Conservation (phyloP, 2,797 vertebrate species). For the Chromobotia macracanthus region DNA sequence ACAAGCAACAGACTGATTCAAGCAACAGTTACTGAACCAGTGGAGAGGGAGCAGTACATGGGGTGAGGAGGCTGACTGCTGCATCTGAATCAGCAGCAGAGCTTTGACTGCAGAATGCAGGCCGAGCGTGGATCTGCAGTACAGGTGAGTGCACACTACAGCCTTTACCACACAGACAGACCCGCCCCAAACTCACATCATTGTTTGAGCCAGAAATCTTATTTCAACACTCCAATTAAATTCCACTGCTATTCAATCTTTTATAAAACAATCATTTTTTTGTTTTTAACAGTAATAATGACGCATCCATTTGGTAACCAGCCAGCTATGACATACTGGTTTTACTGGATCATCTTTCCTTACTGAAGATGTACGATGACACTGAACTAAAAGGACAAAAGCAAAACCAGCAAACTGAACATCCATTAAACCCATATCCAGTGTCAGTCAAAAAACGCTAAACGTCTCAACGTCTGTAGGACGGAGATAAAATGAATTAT, state of each 20-base stretch:
- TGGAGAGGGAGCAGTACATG: neutral
- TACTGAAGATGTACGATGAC: neutral
- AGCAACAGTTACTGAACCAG: too few species aligned
- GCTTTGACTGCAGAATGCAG: neutral
- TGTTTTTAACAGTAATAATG: neutral
- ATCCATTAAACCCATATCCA: constrained; percentile 1
- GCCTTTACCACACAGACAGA: too few species aligned
- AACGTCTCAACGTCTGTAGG: neutral
- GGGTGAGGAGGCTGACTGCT: neutral
- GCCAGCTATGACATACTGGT: neutral
- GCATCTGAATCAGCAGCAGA: neutral
- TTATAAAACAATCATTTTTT: neutral
- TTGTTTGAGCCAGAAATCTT: too few species aligned
- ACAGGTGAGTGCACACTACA: too few species aligned
- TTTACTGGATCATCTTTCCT: neutral
- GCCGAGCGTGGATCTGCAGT: too few species aligned
- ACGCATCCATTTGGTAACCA: neutral
- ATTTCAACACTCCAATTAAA: neutral
- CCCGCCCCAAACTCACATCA: too few species aligned
- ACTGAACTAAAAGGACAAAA: neutral
- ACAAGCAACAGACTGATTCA: too few species aligned
- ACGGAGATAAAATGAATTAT: neutral
- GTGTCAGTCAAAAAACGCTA: neutral
- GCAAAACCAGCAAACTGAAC: neutral
- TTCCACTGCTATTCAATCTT: neutral